Base-by-base conservation (phyloP, 2,797 vertebrate genomes). In the Melanotaenia nigrans region DNA sequence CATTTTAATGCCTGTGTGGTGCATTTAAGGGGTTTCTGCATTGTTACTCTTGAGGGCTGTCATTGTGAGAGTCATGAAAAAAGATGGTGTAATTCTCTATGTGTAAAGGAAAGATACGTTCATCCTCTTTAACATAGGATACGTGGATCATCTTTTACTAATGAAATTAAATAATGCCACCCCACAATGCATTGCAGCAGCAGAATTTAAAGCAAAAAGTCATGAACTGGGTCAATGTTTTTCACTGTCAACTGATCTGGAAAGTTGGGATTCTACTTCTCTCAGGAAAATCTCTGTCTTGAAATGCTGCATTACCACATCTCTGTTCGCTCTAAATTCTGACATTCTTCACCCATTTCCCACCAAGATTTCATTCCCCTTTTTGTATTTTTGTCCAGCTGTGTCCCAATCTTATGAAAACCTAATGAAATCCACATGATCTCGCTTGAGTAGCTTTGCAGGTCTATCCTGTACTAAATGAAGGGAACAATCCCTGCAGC, bases 331-430 rank as follows among this genome's bases (percentile, higher is more conserved):
- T 11, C 9, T 22, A 16, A 20, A 20, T 49, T 49, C 20, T 8
- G 20, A 22, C 47, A 49, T 49, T 49, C 9, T 9, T 22, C 47
- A 22, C 9, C 8, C n/a, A 10, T 49, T 22, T 33, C 8, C 7
- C 32, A 8, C 32, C 1, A 33, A 33, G 7, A 8, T 33, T 49
- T n/a, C 5, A 20, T n/a, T 49, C n/a, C 7, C 25, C 8, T 45
- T 45, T 22, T 36, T 36, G 33, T 57, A 58, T 68, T 45, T 28
- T n/a, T 53, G 45, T 57, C 65, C 25, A 20, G 25, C 66, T 65
- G 33, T 61, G 12, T 51, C 53, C 60, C 53, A 56, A 33, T 65
- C 58, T 63, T 33, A 64, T 30, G 24, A 51, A 61, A 61, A n/a
- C 35, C n/a, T 35, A 35, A 45, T 10, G 20, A 56, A 42, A 66